Evolutionary conservation across 2,888 invertebrate species (phyloP), one percentile per base, ranked within the genome.

Genomic region (Magallana nippona): DNA sequence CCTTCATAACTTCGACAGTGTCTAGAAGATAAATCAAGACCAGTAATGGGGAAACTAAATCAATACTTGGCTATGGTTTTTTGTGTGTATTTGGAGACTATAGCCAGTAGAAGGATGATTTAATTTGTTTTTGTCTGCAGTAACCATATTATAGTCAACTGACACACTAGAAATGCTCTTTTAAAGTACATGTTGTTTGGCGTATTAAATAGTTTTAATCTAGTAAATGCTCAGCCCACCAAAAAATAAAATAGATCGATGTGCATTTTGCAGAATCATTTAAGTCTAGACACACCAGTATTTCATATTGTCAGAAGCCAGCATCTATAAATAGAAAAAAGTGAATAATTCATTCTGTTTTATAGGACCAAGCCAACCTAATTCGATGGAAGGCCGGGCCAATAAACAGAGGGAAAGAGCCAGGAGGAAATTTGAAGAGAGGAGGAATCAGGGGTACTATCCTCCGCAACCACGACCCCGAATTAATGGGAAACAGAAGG

Each of bases 341-440:
- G 44, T 44, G 44, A 44, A 44, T 44, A 44, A 44, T 44, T 44
- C 44, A 44, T 44, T 60, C 27, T 19, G 13, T 32, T 27, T 87
- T 87, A 77, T 85, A 92, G 91, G 91, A 85, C 91, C 91, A 83
- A 92, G 90, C 86, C 90, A 91, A 77, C 91, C 91, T 84, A 91
- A 91, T 83, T 90, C 91, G 55, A 89, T 90, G 87, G 92, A 92
- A 62, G 91, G 92, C 62, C 83, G 92, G 86, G 88, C 90, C 27
- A 87, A 88, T 82, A 85, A 89, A 82, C 89, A 89, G 86, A 87
- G 89, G 60, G 87, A 87, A 44, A 88, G 88, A 60, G 88, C 91
- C 55, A 88, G 89, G 83, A 88, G 90, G 87, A 92, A 91, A 89
- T 87, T 85, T 55, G 79, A 83, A 63, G 71, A 85, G 60, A 85